A percentile compares a stretch with the other conserved stretches of the same genome.
Conservation (phyloP, 2,888 invertebrate species). For the Penaeus monodon region DNA sequence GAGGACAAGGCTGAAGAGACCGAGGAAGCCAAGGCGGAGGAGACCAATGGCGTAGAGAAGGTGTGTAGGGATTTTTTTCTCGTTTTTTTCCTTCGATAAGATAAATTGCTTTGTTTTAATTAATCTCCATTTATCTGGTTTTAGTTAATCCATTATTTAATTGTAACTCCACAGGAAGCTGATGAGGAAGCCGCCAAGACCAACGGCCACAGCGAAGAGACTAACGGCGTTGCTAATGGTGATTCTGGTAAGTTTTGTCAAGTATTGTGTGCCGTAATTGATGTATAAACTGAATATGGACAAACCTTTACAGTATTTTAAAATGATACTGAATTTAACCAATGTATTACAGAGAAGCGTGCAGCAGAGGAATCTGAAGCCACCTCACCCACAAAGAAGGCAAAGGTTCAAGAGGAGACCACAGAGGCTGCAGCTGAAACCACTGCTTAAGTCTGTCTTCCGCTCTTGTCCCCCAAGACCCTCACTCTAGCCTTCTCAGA, state of each 20-base stretch:
- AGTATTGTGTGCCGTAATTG: not conserved
- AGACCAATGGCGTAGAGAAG: slow-evolving; percentile 22
- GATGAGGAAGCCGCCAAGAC: slow-evolving; percentile 14
- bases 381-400: slow-evolving; percentile 43
- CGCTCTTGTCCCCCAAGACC: not conserved
- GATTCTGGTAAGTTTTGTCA: slow-evolving; percentile 7
- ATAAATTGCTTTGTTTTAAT: not conserved
- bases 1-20: not conserved
- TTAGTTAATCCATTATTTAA: too few relatives aligned
- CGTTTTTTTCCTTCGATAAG: not conserved
- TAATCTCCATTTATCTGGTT: too few relatives aligned
- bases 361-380: slow-evolving; percentile 38
- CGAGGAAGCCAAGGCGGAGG: not conserved
- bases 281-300: not conserved
- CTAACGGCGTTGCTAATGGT: slow-evolving; percentile 16
- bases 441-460: slow-evolving; percentile 30
- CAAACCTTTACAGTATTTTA: not conserved
- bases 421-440: slow-evolving; percentile 34
- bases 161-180: not conserved
- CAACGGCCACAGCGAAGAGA: slow-evolving; percentile 40
- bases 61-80: not conserved
- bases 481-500: slow-evolving; percentile 13
- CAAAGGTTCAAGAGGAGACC: slow-evolving; percentile 46
- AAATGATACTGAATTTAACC: not conserved
- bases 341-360: slow-evolving; percentile 34